Conservation (phyloP, 2,797 vertebrate species). For the Acestrorhynchus altus region DNA sequence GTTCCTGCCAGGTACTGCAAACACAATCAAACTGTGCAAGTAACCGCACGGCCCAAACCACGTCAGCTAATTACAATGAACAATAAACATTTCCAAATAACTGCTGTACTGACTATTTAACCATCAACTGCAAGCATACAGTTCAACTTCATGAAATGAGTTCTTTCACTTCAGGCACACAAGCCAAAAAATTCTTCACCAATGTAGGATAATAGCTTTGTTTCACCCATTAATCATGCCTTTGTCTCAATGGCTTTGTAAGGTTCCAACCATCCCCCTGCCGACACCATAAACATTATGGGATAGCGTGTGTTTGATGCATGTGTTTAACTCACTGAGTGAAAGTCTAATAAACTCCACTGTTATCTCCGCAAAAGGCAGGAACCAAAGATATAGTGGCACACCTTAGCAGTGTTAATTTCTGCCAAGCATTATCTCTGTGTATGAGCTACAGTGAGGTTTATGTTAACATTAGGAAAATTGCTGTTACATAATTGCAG, state of each 20-base stretch:
- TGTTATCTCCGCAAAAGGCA: slow-evolving; percentile 5
- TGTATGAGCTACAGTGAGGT: too few relatives aligned
- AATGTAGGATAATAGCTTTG: background rate
- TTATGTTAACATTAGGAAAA: too few relatives aligned
- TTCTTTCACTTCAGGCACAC: background rate
- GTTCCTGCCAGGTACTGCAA: slow-evolving; percentile 31
- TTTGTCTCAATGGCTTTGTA: slow-evolving; percentile 21
- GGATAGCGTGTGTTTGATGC: background rate
- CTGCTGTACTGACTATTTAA: background rate
- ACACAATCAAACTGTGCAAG: slow-evolving; percentile 15
- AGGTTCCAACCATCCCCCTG: background rate
- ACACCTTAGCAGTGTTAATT: background rate
- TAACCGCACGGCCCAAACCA: background rate
- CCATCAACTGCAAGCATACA: background rate
- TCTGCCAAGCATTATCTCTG: slow-evolving; percentile 12
- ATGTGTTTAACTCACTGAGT: background rate
- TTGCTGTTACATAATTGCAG: background rate
- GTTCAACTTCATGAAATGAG: background rate
- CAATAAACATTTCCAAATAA: slow-evolving; percentile 15
- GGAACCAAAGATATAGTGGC: background rate
- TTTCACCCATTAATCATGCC: slow-evolving; percentile 28
- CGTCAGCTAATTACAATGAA: slow-evolving; percentile 1
- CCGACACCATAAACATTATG: background rate
- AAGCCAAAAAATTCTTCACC: slow-evolving; percentile 16
- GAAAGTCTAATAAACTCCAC: slow-evolving; percentile 24